Conservation (phyloP, 2,888 invertebrate genomes). For the Apotomis capreana region DNA sequence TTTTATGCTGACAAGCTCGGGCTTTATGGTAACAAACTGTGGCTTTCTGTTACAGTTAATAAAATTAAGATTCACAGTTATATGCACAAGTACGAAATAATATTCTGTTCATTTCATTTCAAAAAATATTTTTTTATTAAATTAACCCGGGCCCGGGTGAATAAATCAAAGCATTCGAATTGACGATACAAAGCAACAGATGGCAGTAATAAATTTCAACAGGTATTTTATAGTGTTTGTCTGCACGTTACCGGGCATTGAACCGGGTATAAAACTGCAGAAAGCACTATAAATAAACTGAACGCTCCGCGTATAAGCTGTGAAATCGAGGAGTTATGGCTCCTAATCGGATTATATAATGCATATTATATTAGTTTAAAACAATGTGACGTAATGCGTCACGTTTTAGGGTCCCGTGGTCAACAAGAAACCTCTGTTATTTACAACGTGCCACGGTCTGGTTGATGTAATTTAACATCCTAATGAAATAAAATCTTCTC, state of each 20-base stretch:
- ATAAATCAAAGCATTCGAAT: neutral
- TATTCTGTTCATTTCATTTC: too few species aligned
- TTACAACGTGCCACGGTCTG: too few species aligned
- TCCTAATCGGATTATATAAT: too few species aligned
- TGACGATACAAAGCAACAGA: neutral
- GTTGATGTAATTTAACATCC: too few species aligned
- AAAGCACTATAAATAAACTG: constrained; percentile 17
- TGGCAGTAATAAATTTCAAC: constrained; percentile 1
- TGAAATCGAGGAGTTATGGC: neutral
- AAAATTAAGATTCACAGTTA: neutral
- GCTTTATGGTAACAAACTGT: too few species aligned
- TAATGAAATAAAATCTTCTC: too few species aligned
- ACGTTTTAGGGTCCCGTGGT: too few species aligned
- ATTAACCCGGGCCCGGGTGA: neutral
- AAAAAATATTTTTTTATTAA: neutral
- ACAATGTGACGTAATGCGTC: too few species aligned
- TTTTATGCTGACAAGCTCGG: too few species aligned
- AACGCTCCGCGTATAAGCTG: neutral
- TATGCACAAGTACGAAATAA: too few species aligned
- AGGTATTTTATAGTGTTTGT: constrained; percentile 11
- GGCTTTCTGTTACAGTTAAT: neutral
- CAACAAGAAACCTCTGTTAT: too few species aligned
- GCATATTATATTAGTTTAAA: too few species aligned
- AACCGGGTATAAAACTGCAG: constrained; percentile 17
- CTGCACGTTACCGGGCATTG: constrained; percentile 12